phyloP scores from a whole-genome alignment of 2,888 invertebrate genomes.

The Phytoseiulus persimilis region DNA sequence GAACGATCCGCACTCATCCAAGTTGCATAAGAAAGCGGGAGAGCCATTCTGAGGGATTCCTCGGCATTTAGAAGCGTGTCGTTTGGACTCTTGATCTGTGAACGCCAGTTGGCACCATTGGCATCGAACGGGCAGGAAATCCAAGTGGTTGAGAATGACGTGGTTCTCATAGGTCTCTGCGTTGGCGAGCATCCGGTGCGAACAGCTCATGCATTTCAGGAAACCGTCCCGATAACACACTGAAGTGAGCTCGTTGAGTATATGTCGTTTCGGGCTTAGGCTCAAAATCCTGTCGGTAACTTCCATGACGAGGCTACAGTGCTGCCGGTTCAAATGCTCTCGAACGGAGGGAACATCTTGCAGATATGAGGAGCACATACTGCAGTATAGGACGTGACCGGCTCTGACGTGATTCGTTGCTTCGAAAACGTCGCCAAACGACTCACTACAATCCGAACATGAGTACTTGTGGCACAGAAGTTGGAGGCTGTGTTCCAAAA shows the following conservation, averaged over 20 bases:
- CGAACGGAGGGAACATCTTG: slow-evolving; percentile 10
- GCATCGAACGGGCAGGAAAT: not conserved
- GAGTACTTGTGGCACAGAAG: slow-evolving; percentile 6
- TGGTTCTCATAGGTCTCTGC: slow-evolving; percentile 11
- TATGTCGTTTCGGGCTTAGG: slow-evolving; percentile 7
- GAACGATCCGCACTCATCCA: not conserved
- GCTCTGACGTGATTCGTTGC: not conserved
- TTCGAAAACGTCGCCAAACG: slow-evolving; percentile 12
- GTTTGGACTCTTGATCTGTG: not conserved
- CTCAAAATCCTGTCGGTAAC: slow-evolving; percentile 24
- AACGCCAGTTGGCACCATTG: not conserved
- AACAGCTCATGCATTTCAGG: slow-evolving; percentile 10
- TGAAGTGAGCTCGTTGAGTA: slow-evolving; percentile 22
- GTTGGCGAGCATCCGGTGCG: not conserved
- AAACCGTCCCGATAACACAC: slow-evolving; percentile 6
- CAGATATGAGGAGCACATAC: slow-evolving; percentile 17
- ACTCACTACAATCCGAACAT: slow-evolving; percentile 8
- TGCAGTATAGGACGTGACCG: slow-evolving; percentile 12
- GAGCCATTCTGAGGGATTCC: not conserved
- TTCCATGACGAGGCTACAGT: slow-evolving; percentile 28
- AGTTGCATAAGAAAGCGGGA: not conserved
- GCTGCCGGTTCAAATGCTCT: slow-evolving; percentile 30
- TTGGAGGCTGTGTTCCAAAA: slow-evolving; percentile 24
- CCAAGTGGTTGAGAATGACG: slow-evolving; percentile 22
- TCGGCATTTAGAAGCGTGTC: not conserved